Base-by-base conservation (phyloP, 2,888 invertebrate species). In the Caenorhabditis macrosperma region DNA sequence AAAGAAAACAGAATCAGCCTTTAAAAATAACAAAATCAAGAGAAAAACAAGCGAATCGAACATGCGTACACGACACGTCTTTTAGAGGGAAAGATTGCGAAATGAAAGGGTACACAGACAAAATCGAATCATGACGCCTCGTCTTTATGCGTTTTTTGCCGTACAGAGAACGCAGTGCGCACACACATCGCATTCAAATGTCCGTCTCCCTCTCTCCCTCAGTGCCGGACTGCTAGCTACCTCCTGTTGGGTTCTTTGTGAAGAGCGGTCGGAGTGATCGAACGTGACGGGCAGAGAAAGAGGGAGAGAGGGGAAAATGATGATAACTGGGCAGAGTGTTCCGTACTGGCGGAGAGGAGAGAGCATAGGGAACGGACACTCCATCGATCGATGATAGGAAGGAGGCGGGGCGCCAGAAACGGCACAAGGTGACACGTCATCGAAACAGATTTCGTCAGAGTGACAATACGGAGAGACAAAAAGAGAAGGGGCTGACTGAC, bases 311-410 rank as follows among this genome's bases (percentile, higher is more conserved):
- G 33, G 44, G 1, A 35, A 67, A 24, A 28, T 48, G 54, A 41
- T 71, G 60, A 71, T 71, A 71, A 60, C 69, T 41, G 68, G 48
- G 20, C 57, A 33, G 44, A 22, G 44, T 44, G 69, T 69, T 69
- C 61, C 35, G 55, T 4, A 6, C 12, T 26, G 15, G 46, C 41
- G 41, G 20, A 38, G 15, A 44, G 41, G 26, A 44, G 52, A 50
- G 60, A 44, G 57, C 41, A 38, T n/a, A 44, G 55, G 26, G 46
- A 54, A 55, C 35, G 55, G 61, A 48, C 30, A 74, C 44, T 30
- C 38, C 7, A 61, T 71, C 35, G 46, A 71, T 71, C 71, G 61
- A 71, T 71, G 71, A 71, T 71, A 71, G 61, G 22, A 46, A 28
- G 9, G 50, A 20, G 30, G 57, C 22, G 24, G 28, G 54, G 69